Base-by-base conservation (phyloP, 2,113 vertebrate species). In the Amia ocellicauda region DNA sequence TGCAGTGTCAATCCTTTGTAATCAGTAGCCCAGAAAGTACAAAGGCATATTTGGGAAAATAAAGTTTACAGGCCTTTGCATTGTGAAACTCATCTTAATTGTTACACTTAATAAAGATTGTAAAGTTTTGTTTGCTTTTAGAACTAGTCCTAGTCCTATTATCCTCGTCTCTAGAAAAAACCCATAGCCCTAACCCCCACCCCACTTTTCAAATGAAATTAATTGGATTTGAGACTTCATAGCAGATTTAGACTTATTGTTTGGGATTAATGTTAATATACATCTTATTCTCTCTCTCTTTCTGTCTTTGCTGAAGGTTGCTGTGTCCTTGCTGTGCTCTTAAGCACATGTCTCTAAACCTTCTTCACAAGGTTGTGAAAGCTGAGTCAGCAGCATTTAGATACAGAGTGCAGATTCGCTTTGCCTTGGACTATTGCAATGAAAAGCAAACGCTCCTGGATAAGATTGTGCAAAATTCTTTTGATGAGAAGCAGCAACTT, bases 1-100 rank as follows among this genome's bases (percentile, higher is more conserved):
- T 63, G 76, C 72, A 72, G 78, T 52, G 77, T 80, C 73, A 72
- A 47, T 42, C 63, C 55, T 69, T 45, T 2, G 28, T 67, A 57
- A 52, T 57, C 40, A 65, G 58, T 57, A 60, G 74, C 45, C 1
- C 17, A 58, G 9, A 63, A 43, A 29, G 40, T 29, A 23, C 23
- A 58, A 42, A 47, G 20, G 67, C 49, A 24, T 26, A 74, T 66
- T 51, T 74, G 58, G 31, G 31, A 36, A 36, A 36, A 11, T 36
- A 36, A 36, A 36, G n/a, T 28, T 28, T 42, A 40, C 47, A 43
- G 54, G 47, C 60, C 49, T 29, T 51, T 43, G 23, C 13, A 22
- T 56, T 40, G 58, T 53, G 40, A 23, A 26, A n/a, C n/a, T n/a
- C n/a, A n/a, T n/a, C n/a, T n/a, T 31, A 41, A 49, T 49, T 64